Conservation (phyloP, 1,140 invertebrate species). For the Triops cancriformis region DNA sequence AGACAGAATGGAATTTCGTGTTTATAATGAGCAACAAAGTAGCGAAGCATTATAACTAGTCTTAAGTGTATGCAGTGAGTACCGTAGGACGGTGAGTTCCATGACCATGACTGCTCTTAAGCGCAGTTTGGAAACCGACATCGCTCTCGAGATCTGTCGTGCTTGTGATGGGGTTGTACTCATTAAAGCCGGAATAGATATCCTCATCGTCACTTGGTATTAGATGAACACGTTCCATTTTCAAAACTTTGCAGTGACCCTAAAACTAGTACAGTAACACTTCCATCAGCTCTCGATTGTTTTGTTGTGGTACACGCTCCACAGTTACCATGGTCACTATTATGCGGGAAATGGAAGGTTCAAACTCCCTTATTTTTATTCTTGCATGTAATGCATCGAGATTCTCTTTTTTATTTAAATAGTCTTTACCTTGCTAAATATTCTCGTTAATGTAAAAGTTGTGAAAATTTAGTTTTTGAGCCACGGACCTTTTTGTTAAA, state of each 20-base stretch:
- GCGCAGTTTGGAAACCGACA: conserved; percentile 51
- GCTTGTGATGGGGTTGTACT: conserved; percentile 53
- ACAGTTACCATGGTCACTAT: not conserved
- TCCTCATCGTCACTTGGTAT: conserved; percentile 43
- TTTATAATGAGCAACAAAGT: not conserved
- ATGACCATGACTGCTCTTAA: conserved; percentile 41
- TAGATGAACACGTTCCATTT: conserved; percentile 22
- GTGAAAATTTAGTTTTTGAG: no score
- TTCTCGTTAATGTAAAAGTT: no score
- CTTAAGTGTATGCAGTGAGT: not conserved
- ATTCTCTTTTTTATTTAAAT: no score
- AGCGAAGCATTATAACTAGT: conserved; percentile 1
- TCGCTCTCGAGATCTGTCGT: conserved; percentile 57
- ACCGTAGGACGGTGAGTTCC: conserved; percentile 30
- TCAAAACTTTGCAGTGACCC: not conserved
- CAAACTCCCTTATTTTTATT: no score
- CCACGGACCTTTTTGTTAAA: no score
- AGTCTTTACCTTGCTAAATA: no score
- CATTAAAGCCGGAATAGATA: conserved; percentile 59
- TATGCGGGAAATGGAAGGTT: no score
- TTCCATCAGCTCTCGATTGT: not conserved
- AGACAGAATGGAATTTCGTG: conserved; percentile 19
- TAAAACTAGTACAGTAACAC: not conserved
- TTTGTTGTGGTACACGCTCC: not conserved
- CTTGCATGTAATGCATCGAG: no score